These are phyloP conservation scores for Cyrtorhinus lividipennis DNA, from an alignment of 1,140 invertebrate species.

Conservation along the genomic window DNA sequence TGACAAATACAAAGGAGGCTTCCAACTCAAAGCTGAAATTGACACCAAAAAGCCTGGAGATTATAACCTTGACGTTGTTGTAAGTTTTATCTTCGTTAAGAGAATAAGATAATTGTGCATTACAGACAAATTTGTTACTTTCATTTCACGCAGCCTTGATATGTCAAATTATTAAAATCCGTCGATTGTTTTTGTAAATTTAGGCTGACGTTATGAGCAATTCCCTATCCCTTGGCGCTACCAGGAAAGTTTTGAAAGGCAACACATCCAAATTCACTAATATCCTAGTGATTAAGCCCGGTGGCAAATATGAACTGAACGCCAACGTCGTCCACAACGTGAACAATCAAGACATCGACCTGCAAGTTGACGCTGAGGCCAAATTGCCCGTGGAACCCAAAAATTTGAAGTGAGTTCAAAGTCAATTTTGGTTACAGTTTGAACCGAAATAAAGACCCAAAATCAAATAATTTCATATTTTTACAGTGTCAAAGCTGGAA, in stretches of 20 bases:
- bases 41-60: conserved; percentile 30
- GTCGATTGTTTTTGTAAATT: not conserved
- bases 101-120: no score
- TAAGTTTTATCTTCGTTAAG: conserved; percentile 18
- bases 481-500: conserved; percentile 36
- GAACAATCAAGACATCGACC: conserved; percentile 35
- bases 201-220: conserved; percentile 32
- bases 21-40: not conserved
- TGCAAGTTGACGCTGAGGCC: conserved; percentile 36
- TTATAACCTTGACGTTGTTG: conserved; percentile 40
- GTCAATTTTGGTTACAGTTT: no score
- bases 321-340: conserved; percentile 38
- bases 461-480: not conserved
- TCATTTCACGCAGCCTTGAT: no score
- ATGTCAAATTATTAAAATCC: no score
- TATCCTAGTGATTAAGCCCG: conserved; percentile 40
- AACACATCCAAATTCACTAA: conserved; percentile 46
- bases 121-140: no score
- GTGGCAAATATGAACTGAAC: conserved; percentile 44
- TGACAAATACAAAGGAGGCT: conserved; percentile 17
- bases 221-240: conserved; percentile 38
- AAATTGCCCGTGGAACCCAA: conserved; percentile 35
- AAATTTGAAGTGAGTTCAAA: conserved; percentile 37
- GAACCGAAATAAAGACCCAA: not conserved
- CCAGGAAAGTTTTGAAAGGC: conserved; percentile 36